phyloP scores from a whole-genome alignment of 2,888 invertebrate genomes.

The Mythimna lalbum region DNA sequence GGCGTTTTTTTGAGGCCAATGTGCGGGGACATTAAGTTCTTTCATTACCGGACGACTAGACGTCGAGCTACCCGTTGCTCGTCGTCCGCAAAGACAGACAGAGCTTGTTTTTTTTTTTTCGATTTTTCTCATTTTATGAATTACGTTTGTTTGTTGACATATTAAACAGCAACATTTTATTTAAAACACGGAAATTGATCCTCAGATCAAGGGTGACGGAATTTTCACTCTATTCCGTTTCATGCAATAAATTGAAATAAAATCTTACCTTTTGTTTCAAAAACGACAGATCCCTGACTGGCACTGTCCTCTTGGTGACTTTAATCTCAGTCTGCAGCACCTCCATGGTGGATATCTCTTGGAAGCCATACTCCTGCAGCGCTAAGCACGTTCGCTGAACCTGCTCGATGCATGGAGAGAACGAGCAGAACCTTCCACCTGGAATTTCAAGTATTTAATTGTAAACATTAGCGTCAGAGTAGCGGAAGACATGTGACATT shows the following conservation, averaged over 20 bases:
- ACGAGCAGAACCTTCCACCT: slow-evolving; percentile 99
- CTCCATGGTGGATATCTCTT: slow-evolving; percentile 96
- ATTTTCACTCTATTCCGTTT: not conserved
- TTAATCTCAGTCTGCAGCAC: slow-evolving; percentile 95
- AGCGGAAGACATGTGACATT: too few species aligned
- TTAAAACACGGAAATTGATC: too few species aligned
- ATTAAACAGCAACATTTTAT: too few species aligned
- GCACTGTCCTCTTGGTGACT: slow-evolving; percentile 92
- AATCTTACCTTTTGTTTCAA: slow-evolving; percentile 91
- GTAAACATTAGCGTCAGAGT: too few species aligned
- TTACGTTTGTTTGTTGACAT: too few species aligned
- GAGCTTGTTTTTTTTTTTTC: too few species aligned
- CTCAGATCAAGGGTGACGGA: not conserved
- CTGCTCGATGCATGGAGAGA: slow-evolving; percentile 99
- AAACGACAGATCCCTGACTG: slow-evolving; percentile 93
- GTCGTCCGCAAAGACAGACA: too few species aligned
- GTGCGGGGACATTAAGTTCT: too few species aligned
- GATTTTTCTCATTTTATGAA: too few species aligned
- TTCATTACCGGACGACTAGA: too few species aligned
- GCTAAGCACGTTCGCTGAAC: slow-evolving; percentile 96
- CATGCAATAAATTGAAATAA: not conserved
- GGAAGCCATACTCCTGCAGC: slow-evolving; percentile 94
- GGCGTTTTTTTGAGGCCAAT: too few species aligned
- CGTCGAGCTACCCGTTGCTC: too few species aligned
- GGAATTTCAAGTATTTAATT: slow-evolving; percentile 47